phyloP scores from a whole-genome alignment of 2,113 vertebrate genomes.

The Pseudorasbora parva region DNA sequence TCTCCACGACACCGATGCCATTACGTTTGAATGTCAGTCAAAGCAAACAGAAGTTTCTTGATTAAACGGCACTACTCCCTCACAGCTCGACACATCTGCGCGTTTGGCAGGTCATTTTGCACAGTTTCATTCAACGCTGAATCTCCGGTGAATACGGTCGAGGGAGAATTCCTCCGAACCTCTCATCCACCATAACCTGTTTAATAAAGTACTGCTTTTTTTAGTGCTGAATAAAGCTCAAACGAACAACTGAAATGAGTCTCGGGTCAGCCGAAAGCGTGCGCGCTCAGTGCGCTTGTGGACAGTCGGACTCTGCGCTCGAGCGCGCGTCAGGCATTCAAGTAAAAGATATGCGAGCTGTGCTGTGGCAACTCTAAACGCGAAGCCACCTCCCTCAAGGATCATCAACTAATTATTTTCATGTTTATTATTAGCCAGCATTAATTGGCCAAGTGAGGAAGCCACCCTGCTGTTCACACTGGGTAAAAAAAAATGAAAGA shows the following conservation, averaged over 20 bases:
- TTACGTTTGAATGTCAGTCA: conserved; percentile 23
- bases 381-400: conserved; percentile 15
- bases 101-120: not conserved
- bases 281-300: not conserved
- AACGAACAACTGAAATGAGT: not conserved
- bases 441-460: not conserved
- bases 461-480: not conserved
- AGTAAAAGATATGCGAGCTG: not conserved
- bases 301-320: not conserved
- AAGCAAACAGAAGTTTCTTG: conserved; percentile 33
- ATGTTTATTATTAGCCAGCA: no score
- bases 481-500: no score
- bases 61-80: not conserved
- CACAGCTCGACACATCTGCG: conserved; percentile 16
- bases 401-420: not conserved
- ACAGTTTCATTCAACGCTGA: conserved; percentile 16
- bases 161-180: not conserved
- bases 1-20: conserved; percentile 36
- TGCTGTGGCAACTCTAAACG: not conserved
- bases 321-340: not conserved
- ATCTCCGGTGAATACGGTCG: not conserved
- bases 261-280: not conserved
- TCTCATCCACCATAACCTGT: not conserved
- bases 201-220: not conserved
- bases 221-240: not conserved